Conservation (phyloP, 1,140 invertebrate genomes). For the Leptestheria dahalacensis region DNA sequence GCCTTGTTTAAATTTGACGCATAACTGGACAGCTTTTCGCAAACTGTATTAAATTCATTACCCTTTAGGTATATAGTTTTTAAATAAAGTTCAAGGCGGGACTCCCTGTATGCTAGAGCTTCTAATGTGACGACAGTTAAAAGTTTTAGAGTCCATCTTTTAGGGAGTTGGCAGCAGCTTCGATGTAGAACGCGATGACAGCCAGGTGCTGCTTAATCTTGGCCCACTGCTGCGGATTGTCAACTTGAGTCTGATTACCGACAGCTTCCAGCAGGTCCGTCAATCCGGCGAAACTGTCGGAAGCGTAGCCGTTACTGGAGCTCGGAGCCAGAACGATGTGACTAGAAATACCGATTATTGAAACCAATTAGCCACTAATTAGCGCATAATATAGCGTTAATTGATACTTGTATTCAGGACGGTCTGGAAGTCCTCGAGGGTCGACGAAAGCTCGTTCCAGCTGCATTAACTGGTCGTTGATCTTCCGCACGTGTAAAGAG, state of each 20-base stretch:
- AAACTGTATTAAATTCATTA: no score
- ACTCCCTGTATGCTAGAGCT: no score
- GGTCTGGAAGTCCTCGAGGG: constrained; percentile 28
- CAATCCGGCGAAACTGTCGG: constrained; percentile 31
- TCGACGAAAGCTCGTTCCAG: constrained; percentile 34
- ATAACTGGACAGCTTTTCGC: no score
- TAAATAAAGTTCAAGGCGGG: no score
- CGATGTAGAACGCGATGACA: constrained; percentile 6
- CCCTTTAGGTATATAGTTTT: no score
- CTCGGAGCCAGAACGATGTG: constrained; percentile 31
- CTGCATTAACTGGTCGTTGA: constrained; percentile 35
- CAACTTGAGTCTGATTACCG: not conserved
- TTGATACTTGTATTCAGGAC: constrained; percentile 19
- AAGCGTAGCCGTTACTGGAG: constrained; percentile 27
- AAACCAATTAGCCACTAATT: not conserved
- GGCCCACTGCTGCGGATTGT: not conserved
- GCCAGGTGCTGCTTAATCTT: constrained; percentile 1
- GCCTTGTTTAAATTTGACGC: no score
- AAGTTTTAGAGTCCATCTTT: not conserved
- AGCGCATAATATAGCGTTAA: not conserved
- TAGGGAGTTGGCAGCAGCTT: not conserved
- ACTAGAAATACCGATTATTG: constrained; percentile 21
- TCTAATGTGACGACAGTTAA: no score
- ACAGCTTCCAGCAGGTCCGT: constrained; percentile 21
- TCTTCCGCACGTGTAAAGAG: constrained; percentile 26